Base-by-base conservation (phyloP, 2,888 invertebrate genomes). In the Euclidia mi region DNA sequence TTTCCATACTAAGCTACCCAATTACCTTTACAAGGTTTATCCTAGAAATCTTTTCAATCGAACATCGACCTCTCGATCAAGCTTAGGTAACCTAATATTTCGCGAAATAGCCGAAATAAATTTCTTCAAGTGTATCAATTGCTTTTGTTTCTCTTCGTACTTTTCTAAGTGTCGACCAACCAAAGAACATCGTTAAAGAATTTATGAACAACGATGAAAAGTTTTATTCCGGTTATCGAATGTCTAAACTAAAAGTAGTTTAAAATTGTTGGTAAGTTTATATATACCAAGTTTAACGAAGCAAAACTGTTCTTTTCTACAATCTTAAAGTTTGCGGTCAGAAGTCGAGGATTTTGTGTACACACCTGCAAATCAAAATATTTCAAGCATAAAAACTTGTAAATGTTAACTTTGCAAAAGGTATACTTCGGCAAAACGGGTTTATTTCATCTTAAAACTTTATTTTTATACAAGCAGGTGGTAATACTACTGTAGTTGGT, bases 151-250 rank as follows among this genome's bases (percentile, higher is more conserved):
- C 32, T 12, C 32, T 2, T 34, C 14, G 40, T 31, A 18, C 35
- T 32, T 31, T 37, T 38, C 34, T 31, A 15, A 41, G 17, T 46
- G 37, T 31, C 14, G 11, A 45, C 35, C 25, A 43, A 17, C 3
- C 35, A 2, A 29, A 11, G 11, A 45, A 40, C 11, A 35, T 46
- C 20, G 17, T n/a, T 45, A 34, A 45, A 58, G 44, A 51, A 53
- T 53, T 47, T 41, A 69, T 61, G 47, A 49, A 57, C 43, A 11
- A 43, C 15, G 17, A 41, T 56, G n/a, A 55, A 49, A 55, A 59
- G 40, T 59, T 60, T 48, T 43, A 42, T 45, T 47, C 44, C 14
- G 57, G 40, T 41, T 58, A 56, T 45, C 15, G 34, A 38, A 61
- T 31, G 31, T 38, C 25, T 51, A 29, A 51, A 57, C 25, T 51